Base-by-base conservation (phyloP, 92 coral and sea anemone species). In the Zoanthus sansibaricus region DNA sequence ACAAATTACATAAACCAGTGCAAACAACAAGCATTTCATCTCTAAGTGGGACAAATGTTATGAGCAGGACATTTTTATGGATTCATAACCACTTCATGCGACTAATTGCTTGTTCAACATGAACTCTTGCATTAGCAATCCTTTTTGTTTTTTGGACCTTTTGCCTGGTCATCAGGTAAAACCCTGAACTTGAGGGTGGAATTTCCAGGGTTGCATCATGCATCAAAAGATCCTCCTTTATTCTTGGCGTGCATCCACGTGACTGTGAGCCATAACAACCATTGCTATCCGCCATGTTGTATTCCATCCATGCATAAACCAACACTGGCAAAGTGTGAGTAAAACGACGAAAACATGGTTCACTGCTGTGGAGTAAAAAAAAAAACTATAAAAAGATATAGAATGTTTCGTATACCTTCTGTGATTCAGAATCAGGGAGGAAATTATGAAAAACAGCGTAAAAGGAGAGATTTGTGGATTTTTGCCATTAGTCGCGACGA, bases 161-260 rank as follows among this genome's bases (percentile, higher is more conserved):
- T 14, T 91, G 83, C 25, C 83, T 68, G n/a, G 92, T 83, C 92
- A 93, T 91, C 59, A 91, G 94, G 32, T 91, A 88, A 73, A 87
- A 56, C 66, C 90, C 95, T 77, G 90, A 87, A 42, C 94, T 91
- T 45, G 92, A 83, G 21, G 95, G 92, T 12, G 93, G 92, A 21
- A 93, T 88, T 82, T 88, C 83, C 87, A 93, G 68, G 51, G 94
- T 77, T 9, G 94, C 87, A 16, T 58, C 84, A 42, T 79, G 61
- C 42, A 88, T 79, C 82, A 91, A 73, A n/a, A 88, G 77, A 14
- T 79, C 91, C 79, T 86, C 94, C 44, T 89, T 88, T 4, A 93
- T 76, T 62, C 25, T 25, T 25, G 25, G 25, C 25, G 25, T 25
- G 25, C 25, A 25, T 25, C 25, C 25, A 25, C 0, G 25, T 25